phyloP scores from a whole-genome alignment of 2,797 vertebrate species.

The Manis javanica region DNA sequence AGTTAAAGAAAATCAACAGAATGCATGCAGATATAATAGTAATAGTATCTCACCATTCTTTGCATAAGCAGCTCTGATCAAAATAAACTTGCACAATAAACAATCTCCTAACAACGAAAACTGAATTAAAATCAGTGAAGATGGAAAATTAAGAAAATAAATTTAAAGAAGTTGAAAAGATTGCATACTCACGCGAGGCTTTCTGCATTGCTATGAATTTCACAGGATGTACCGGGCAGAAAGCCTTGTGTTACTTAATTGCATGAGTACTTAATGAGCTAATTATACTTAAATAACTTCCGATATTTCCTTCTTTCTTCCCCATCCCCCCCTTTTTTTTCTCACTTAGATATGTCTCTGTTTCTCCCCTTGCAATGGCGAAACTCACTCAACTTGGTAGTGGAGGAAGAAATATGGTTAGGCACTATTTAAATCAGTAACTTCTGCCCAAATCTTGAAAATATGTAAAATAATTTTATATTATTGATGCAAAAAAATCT shows the following conservation, averaged over 20 bases:
- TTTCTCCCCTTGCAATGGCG: not conserved
- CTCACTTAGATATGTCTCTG: not conserved
- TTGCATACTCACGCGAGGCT: not conserved
- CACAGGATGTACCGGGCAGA: not conserved
- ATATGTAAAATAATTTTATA: not conserved
- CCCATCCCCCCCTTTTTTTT: not conserved
- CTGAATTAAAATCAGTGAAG: constrained; percentile 19
- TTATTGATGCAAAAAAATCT: constrained; percentile 3
- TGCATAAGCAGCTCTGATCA: not conserved
- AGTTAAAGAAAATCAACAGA: not conserved
- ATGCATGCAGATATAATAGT: not conserved
- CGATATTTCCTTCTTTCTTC: not conserved
- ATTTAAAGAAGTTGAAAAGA: not conserved
- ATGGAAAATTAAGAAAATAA: not conserved
- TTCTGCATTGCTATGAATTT: not conserved
- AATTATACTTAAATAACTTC: constrained; percentile 35
- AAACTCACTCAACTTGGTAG: constrained; percentile 25
- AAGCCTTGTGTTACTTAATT: not conserved
- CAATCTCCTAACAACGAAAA: not conserved
- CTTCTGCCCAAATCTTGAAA: not conserved
- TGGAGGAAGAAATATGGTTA: not conserved
- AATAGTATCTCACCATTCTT: not conserved
- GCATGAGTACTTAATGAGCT: not conserved
- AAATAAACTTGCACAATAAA: not conserved
- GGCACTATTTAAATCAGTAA: constrained; percentile 2